Percentiles rank a stretch among this genome's conserved stretches.
Evolutionary conservation across 2,113 vertebrate species (phyloP).

Genomic region (Xenus cinereus): DNA sequence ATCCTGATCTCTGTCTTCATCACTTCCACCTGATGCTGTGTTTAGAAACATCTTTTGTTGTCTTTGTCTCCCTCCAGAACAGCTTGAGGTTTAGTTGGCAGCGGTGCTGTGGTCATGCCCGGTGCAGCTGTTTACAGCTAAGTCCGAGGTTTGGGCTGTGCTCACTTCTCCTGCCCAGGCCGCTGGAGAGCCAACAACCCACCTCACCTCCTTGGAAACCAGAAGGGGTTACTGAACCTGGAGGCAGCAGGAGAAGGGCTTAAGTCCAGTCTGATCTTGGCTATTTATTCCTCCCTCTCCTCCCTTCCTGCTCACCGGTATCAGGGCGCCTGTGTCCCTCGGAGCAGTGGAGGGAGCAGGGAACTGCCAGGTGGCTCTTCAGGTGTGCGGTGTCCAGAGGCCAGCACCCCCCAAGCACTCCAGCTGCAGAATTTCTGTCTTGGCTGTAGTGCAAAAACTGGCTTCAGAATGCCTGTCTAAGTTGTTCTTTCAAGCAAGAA

Average conservation of each 20-base stretch:
- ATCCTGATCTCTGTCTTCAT: neutral
- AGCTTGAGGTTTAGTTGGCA: neutral
- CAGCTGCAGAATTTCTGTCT: neutral
- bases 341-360: neutral
- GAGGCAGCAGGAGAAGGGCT: neutral
- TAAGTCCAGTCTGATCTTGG: neutral
- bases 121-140: neutral
- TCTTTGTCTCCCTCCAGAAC: neutral
- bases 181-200: neutral
- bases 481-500: neutral
- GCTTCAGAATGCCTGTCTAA: neutral
- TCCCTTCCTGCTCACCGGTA: neutral
- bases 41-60: neutral
- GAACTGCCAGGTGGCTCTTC: neutral
- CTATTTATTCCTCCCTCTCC: neutral
- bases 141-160: neutral
- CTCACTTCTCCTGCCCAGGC: fast-evolving
- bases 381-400: neutral
- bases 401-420: neutral
- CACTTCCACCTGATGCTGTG: neutral
- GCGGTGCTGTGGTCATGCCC: neutral
- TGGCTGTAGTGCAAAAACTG: neutral
- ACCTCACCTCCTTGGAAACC: neutral
- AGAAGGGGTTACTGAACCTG: neutral
- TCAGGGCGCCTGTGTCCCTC: neutral